Evolutionary conservation across 2,113 vertebrate genomes (phyloP).

Genomic region (Pipra filicauda): DNA sequence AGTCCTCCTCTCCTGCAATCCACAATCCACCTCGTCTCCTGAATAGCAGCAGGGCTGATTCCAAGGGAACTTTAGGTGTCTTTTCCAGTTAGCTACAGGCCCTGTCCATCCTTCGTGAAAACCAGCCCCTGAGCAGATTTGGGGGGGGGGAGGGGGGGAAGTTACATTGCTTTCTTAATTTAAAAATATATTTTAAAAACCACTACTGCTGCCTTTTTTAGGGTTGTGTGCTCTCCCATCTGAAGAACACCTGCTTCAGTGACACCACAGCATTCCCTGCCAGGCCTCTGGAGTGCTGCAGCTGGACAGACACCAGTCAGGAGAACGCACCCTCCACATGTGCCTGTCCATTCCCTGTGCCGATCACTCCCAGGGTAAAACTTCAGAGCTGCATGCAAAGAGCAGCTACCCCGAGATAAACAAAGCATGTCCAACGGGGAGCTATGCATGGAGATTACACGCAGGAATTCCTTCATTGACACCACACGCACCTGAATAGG

Average conservation of each 20-base stretch:
- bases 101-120: too few relatives aligned
- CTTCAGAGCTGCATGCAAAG: fast-evolving
- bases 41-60: neutral
- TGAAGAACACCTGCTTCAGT: neutral
- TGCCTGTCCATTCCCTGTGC: fast-evolving
- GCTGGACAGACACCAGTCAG: neutral
- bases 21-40: neutral
- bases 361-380: too few relatives aligned
- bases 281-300: neutral
- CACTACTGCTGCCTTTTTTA: neutral
- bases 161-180: neutral
- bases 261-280: neutral
- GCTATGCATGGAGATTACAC: fast-evolving
- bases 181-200: neutral
- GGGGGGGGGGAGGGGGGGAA: fast-evolving
- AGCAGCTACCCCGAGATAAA: neutral
- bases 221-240: neutral
- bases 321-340: fast-evolving
- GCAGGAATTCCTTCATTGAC: fast-evolving
- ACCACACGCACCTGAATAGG: neutral
- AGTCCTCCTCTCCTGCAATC: too few relatives aligned
- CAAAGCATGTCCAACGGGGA: fast-evolving
- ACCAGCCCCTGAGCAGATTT: neutral
- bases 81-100: too few relatives aligned
- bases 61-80: neutral